Percentiles rank a stretch among this genome's conserved stretches.
Conservation (phyloP, 2,113 vertebrate genomes). For the Cyprinus carpio region DNA sequence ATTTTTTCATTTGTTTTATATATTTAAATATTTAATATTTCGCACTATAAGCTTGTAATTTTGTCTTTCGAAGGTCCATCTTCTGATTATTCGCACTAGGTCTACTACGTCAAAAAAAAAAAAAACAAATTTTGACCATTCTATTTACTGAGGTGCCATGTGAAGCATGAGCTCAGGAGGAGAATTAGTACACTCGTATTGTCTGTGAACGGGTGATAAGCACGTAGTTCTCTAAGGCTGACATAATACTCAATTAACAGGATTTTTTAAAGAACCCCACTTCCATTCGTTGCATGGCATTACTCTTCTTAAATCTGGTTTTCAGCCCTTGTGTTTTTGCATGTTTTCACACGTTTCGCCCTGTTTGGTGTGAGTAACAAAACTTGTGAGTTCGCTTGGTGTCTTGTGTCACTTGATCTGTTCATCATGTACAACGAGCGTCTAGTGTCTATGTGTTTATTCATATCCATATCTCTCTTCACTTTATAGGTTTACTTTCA, state of each 20-base stretch:
- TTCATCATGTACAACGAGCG: conserved; percentile 1
- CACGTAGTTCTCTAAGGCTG: no score
- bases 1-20: neutral
- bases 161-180: no score
- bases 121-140: neutral
- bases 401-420: conserved; percentile 28
- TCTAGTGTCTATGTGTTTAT: conserved; percentile 25
- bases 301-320: neutral
- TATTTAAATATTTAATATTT: neutral
- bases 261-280: neutral
- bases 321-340: conserved; percentile 14
- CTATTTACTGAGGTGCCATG: no score
- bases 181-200: no score
- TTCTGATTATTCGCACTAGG: neutral
- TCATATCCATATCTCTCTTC: conserved; percentile 12
- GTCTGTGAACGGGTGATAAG: no score
- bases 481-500: conserved; percentile 28
- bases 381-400: conserved; percentile 26
- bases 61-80: neutral
- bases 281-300: conserved; percentile 10
- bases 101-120: no score
- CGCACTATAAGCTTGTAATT: no score
- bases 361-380: conserved; percentile 11
- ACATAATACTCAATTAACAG: neutral
- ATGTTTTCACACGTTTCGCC: conserved; percentile 35